A percentile compares a stretch with the other conserved stretches of the same genome.
phyloP scores from a whole-genome alignment of 1,140 invertebrate genomes.

The Maniola jurtina region DNA sequence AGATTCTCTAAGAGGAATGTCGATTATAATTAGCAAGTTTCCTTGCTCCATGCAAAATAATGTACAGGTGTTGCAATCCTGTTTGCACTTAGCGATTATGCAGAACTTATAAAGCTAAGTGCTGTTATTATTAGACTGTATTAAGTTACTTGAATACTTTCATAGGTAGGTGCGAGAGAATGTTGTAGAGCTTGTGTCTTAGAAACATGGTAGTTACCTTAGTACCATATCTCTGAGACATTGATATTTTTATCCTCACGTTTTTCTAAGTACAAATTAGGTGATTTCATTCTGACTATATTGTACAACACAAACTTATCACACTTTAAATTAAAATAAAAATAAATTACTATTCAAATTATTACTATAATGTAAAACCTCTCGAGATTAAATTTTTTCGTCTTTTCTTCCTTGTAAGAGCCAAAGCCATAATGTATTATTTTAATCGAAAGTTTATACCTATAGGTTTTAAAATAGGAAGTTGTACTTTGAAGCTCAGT shows the following conservation, averaged over 20 bases:
- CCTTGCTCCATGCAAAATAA: neutral
- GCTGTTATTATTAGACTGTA: neutral
- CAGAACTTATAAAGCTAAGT: neutral
- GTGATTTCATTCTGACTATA: too few species aligned
- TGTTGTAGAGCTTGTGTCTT: too few species aligned
- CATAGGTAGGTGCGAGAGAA: neutral
- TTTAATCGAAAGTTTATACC: too few species aligned
- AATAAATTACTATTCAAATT: neutral
- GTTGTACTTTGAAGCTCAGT: neutral
- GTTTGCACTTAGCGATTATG: constrained; percentile 8
- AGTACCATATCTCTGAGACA: too few species aligned
- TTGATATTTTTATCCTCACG: too few species aligned
- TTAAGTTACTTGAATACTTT: neutral
- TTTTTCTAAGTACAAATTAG: too few species aligned
- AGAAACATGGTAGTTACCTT: too few species aligned
- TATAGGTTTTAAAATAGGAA: too few species aligned
- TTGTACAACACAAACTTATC: too few species aligned
- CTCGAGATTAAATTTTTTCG: neutral
- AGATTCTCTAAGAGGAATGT: neutral
- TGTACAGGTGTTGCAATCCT: constrained; percentile 13
- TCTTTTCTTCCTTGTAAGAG: too few species aligned
- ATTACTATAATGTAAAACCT: neutral
- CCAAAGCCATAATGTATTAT: too few species aligned
- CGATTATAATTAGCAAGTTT: constrained; percentile 13
- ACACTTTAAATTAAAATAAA: too few species aligned